A percentile compares a stretch with the other conserved stretches of the same genome.
Conservation (phyloP, 2,888 invertebrate species). For the Cancer borealis region DNA sequence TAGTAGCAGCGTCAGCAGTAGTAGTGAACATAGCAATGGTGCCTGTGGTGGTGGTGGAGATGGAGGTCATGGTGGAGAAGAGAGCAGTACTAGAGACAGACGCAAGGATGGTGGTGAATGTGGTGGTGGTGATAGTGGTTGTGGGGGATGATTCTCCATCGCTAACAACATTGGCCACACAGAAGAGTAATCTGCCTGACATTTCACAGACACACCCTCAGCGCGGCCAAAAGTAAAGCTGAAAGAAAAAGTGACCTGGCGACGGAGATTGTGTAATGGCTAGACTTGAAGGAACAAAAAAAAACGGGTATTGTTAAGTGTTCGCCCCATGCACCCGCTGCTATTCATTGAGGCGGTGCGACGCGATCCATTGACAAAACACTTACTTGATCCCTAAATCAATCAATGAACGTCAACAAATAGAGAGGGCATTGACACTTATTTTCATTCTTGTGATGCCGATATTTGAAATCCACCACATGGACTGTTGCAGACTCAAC, state of each 20-base stretch:
- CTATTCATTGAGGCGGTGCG: not conserved
- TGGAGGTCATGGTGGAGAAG: not conserved
- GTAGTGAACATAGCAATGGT: not conserved
- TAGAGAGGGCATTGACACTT: not conserved
- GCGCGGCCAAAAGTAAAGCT: not conserved
- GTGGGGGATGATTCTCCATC: not conserved
- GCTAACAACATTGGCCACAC: not conserved
- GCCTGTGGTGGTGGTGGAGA: not conserved
- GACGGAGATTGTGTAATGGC: not conserved
- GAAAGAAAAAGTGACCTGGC: constrained; percentile 14
- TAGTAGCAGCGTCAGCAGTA: not conserved
- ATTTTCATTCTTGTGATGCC: not conserved
- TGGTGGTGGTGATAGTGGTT: not conserved
- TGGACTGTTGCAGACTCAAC: not conserved
- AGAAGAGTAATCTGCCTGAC: not conserved
- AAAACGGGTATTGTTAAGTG: not conserved
- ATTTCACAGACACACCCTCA: not conserved
- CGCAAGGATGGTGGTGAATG: not conserved
- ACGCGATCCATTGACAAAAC: not conserved
- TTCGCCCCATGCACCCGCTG: not conserved
- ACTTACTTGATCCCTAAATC: not conserved
- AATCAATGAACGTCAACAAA: not conserved
- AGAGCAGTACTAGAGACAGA: not conserved
- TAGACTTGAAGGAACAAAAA: not conserved
- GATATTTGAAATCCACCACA: not conserved